These are phyloP conservation scores for Brachionus paranguensis DNA, from an alignment of 1,140 invertebrate genomes.

Conservation along the genomic window DNA sequence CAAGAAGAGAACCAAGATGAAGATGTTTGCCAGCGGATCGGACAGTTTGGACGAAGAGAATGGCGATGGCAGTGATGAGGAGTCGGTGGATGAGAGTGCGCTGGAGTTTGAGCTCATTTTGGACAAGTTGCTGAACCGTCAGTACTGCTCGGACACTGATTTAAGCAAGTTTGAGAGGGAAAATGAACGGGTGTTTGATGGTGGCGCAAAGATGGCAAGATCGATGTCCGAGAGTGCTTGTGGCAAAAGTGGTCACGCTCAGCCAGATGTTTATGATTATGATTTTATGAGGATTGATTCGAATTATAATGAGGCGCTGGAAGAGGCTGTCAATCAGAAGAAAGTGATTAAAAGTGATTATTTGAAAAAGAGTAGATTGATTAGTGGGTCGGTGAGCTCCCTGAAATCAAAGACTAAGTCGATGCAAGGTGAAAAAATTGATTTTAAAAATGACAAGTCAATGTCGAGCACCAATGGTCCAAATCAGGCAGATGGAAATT, in stretches of 20 bases:
- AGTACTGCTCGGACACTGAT: constrained; percentile 33
- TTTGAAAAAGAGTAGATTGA: neutral
- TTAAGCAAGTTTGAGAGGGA: constrained; percentile 43
- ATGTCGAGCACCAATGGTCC: neutral
- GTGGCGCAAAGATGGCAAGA: neutral
- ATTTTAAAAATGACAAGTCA: neutral
- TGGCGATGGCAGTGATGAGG: constrained; percentile 39
- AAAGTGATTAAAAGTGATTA: neutral
- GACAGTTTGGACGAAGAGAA: constrained; percentile 44
- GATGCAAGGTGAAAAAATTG: neutral
- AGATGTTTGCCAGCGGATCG: constrained; percentile 32
- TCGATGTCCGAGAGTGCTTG: neutral
- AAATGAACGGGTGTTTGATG: constrained; percentile 7
- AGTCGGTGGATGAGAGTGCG: neutral
- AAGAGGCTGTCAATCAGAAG: constrained; percentile 23
- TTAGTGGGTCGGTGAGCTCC: neutral
- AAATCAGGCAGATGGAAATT: neutral
- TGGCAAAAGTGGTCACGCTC: too few relatives aligned
- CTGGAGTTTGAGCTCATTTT: neutral
- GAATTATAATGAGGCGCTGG: constrained; percentile 30
- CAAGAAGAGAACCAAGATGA: neutral
- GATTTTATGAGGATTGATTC: constrained; percentile 24
- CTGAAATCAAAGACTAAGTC: neutral
- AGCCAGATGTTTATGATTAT: neutral
- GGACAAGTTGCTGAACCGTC: constrained; percentile 18